A percentile compares a stretch with the other conserved stretches of the same genome.
Conservation (phyloP, 2,888 invertebrate species). For the Homarus gammarus region DNA sequence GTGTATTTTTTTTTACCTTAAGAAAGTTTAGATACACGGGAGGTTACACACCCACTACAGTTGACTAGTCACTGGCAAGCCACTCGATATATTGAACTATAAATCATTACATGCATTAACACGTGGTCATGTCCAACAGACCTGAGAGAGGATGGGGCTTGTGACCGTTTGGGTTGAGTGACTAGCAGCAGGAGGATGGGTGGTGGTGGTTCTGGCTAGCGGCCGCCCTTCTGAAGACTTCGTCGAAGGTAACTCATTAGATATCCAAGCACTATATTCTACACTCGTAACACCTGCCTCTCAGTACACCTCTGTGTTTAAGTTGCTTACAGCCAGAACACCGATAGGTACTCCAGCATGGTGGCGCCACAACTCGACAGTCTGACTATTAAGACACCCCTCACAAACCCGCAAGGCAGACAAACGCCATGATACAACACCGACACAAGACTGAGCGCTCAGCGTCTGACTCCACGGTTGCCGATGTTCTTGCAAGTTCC, state of each 20-base stretch:
- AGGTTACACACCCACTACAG: not conserved
- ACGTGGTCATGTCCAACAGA: not conserved
- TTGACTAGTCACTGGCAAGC: not conserved
- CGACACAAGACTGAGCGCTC: slow-evolving; percentile 42
- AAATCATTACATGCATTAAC: not conserved
- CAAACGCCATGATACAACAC: slow-evolving; percentile 32
- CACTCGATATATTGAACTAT: not conserved
- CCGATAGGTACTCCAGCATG: not conserved
- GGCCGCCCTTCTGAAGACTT: not conserved
- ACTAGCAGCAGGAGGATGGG: not conserved
- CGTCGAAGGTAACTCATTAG: not conserved
- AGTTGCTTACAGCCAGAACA: not conserved
- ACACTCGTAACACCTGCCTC: not conserved
- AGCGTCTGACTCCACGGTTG: slow-evolving; percentile 13
- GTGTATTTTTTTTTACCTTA: not conserved
- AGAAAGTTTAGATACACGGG: not conserved
- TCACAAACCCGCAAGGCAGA: not conserved
- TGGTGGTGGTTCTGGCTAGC: not conserved
- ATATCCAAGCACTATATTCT: not conserved
- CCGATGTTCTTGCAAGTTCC: not conserved
- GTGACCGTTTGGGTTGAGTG: slow-evolving; percentile 3
- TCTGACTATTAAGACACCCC: not conserved
- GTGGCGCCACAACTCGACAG: not conserved
- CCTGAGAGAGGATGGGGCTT: not conserved
- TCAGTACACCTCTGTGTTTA: not conserved